Percentiles rank a stretch among this genome's conserved stretches.
phyloP scores from a whole-genome alignment of 2,113 vertebrate species.

The Zosterops pallidus region DNA sequence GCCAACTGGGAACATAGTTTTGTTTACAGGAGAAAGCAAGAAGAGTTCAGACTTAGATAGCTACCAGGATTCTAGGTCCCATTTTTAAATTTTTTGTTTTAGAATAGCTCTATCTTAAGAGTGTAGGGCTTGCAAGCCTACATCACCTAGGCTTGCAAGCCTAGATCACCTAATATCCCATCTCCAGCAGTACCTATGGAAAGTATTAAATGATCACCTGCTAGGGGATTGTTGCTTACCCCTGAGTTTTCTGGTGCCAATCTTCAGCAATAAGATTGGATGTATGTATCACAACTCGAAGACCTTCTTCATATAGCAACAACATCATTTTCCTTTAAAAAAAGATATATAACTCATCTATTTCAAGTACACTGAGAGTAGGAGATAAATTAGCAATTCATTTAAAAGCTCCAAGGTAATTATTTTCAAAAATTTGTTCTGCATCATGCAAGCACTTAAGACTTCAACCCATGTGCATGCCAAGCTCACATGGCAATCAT shows the following conservation, averaged over 20 bases:
- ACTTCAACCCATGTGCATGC: background rate
- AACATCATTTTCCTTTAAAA: constrained; percentile 95
- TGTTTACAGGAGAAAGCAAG: background rate
- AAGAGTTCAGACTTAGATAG: background rate
- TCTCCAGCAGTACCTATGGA: background rate
- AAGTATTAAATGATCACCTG: background rate
- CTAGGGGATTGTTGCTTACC: constrained; percentile 72
- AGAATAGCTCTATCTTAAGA: background rate
- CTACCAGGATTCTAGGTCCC: background rate
- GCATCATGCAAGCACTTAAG: background rate
- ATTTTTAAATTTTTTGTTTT: background rate
- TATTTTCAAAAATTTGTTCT: background rate
- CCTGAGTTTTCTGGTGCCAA: constrained; percentile 98
- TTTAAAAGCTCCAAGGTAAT: background rate
- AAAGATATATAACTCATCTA: background rate
- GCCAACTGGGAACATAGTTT: background rate
- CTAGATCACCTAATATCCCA: background rate
- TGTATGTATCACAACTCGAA: constrained; percentile 92
- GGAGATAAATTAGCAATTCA: background rate
- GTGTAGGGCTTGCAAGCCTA: background rate
- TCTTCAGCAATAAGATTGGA: constrained; percentile 94
- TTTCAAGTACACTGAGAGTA: background rate
- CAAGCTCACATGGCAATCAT: background rate
- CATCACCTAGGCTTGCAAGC: background rate
- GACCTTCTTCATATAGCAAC: constrained; percentile 91